These are phyloP conservation scores for Trematomus bernacchii DNA, from an alignment of 2,797 vertebrate species.

Conservation along the genomic window DNA sequence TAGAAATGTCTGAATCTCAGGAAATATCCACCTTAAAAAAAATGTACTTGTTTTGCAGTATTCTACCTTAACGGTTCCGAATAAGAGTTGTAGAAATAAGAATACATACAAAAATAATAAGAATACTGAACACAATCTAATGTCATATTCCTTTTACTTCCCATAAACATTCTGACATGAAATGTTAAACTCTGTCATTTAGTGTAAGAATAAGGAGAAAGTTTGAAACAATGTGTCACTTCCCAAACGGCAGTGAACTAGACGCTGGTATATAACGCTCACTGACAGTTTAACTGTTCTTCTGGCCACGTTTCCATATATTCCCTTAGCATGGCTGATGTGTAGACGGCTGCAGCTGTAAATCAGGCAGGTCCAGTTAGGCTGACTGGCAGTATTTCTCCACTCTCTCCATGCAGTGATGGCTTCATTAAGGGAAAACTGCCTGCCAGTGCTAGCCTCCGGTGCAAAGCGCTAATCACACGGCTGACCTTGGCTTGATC, in stretches of 20 bases:
- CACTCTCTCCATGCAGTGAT: conserved; percentile 60
- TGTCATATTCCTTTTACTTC: neutral
- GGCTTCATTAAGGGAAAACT: conserved; percentile 71
- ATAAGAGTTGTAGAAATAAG: neutral
- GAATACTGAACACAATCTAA: neutral
- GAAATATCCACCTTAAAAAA: too few relatives aligned
- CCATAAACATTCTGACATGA: neutral
- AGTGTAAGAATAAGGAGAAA: conserved; percentile 31
- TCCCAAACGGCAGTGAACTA: conserved; percentile 38
- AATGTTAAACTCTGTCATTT: neutral
- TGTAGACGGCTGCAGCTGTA: conserved; percentile 66
- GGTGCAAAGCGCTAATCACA: conserved; percentile 71
- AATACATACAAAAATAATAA: neutral
- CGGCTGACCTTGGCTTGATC: conserved; percentile 74
- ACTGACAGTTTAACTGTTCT: conserved; percentile 62
- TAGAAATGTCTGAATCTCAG: too few relatives aligned
- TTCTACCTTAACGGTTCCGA: neutral
- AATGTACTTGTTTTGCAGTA: too few relatives aligned
- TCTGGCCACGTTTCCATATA: conserved; percentile 50
- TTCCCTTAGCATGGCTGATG: conserved; percentile 58
- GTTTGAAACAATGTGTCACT: conserved; percentile 38
- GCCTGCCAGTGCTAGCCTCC: conserved; percentile 68
- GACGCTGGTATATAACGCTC: conserved; percentile 50
- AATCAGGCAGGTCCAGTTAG: conserved; percentile 68
- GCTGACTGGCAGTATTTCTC: conserved; percentile 73